phyloP scores from a whole-genome alignment of 1,140 invertebrate genomes.

The Mactra quadrangularis region DNA sequence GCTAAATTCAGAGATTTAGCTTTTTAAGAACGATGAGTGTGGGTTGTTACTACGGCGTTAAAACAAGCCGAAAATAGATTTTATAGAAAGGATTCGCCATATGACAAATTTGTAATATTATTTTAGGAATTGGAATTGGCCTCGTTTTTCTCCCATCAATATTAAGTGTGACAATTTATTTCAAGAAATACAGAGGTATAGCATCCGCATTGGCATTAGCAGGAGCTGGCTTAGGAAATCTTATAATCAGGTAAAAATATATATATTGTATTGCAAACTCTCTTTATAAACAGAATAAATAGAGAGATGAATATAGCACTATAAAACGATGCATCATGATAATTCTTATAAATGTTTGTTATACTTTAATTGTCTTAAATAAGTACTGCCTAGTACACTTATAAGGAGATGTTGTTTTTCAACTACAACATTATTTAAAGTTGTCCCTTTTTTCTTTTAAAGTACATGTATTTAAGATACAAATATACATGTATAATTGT shows the following conservation, averaged over 20 bases:
- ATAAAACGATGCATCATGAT: background rate
- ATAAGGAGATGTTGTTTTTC: too few species aligned
- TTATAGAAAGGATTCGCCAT: background rate
- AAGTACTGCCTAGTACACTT: too few species aligned
- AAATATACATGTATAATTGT: too few species aligned
- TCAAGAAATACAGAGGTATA: conserved; percentile 92
- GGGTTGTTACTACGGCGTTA: too few species aligned
- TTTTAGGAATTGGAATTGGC: conserved; percentile 91
- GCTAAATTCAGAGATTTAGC: too few species aligned
- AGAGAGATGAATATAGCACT: background rate
- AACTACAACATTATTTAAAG: too few species aligned
- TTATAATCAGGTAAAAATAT: conserved; percentile 85
- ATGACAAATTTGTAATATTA: conserved; percentile 81
- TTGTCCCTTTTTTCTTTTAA: too few species aligned
- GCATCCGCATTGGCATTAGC: conserved; percentile 94
- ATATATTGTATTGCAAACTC: background rate
- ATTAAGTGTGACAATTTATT: conserved; percentile 94
- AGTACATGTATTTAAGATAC: too few species aligned
- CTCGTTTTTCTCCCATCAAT: conserved; percentile 94
- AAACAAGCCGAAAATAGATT: too few species aligned
- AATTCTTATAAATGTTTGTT: background rate
- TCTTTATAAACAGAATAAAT: background rate
- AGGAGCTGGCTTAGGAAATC: conserved; percentile 94
- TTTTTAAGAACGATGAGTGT: too few species aligned
- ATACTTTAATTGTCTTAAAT: background rate